Conservation (phyloP, 1,140 invertebrate species). For the Bombus terrestris region DNA sequence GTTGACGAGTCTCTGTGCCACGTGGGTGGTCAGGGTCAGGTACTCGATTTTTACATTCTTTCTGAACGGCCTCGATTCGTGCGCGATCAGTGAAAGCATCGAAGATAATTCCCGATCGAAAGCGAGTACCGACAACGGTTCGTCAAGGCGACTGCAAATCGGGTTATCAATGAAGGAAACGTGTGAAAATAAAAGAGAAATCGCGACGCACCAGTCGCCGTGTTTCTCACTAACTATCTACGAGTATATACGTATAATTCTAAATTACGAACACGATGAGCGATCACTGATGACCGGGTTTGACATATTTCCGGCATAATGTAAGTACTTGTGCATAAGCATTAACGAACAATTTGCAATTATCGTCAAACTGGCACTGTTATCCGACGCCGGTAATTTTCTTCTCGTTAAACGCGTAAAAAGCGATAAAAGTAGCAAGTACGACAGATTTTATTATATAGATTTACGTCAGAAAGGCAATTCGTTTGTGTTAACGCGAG, state of each 20-base stretch:
- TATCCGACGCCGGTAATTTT: too few species aligned
- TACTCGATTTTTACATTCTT: constrained; percentile 34
- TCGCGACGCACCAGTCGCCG: background rate
- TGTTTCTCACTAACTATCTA: background rate
- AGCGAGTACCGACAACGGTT: constrained; percentile 45
- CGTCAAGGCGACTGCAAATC: constrained; percentile 20
- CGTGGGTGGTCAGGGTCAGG: constrained; percentile 47
- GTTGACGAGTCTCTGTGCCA: background rate
- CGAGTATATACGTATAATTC: background rate
- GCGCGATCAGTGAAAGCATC: constrained; percentile 66
- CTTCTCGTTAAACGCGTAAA: too few species aligned
- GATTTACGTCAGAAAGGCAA: too few species aligned
- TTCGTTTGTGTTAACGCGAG: background rate
- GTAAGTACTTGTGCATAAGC: too few species aligned
- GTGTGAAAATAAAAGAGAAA: constrained; percentile 54
- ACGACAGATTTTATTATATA: too few species aligned
- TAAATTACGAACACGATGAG: background rate
- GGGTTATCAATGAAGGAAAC: constrained; percentile 15
- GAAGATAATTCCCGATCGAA: constrained; percentile 62
- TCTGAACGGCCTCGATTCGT: constrained; percentile 54
- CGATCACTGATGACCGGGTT: too few species aligned
- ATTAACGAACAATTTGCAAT: too few species aligned
- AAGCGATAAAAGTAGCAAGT: too few species aligned
- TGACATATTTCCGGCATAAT: background rate
- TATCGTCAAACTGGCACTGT: background rate